These are phyloP conservation scores for Laspeyria flexula DNA, from an alignment of 2,888 invertebrate species.

Conservation along the genomic window DNA sequence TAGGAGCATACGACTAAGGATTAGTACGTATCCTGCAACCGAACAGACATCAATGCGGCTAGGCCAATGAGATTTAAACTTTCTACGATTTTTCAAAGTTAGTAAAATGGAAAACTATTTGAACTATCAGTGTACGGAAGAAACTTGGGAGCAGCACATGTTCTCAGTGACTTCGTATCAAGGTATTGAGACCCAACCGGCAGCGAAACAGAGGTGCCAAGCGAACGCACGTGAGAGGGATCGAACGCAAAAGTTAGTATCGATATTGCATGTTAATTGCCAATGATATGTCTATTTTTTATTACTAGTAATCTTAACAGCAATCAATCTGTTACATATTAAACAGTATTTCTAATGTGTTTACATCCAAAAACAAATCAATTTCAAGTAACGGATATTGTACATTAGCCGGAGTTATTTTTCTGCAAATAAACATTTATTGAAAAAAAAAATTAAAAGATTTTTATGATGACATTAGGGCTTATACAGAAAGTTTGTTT, in stretches of 20 bases:
- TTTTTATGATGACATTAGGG: no score
- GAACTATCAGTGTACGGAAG: constrained; percentile 67
- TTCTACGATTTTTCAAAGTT: background rate
- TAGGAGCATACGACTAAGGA: constrained; percentile 61
- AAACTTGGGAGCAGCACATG: constrained; percentile 68
- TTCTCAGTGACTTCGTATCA: constrained; percentile 57
- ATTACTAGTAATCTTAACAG: background rate
- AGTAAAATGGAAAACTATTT: constrained; percentile 67
- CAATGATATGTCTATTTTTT: background rate
- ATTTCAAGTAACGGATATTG: background rate
- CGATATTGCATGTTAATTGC: constrained; percentile 21
- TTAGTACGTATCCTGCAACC: constrained; percentile 69
- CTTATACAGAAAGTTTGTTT: no score
- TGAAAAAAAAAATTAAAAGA: no score
- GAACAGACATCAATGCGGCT: constrained; percentile 24
- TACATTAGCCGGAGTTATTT: no score
- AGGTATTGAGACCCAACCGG: constrained; percentile 65
- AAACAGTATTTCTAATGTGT: background rate
- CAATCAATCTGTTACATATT: background rate
- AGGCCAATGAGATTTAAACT: background rate
- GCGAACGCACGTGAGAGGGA: constrained; percentile 94
- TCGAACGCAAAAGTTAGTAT: constrained; percentile 92
- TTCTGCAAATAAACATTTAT: no score
- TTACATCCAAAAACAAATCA: background rate
- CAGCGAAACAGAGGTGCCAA: constrained; percentile 88